Evolutionary conservation across 2,888 invertebrate species (phyloP), one percentile per base, ranked within the genome.

Genomic region (Pyrocoelia pectoralis): DNA sequence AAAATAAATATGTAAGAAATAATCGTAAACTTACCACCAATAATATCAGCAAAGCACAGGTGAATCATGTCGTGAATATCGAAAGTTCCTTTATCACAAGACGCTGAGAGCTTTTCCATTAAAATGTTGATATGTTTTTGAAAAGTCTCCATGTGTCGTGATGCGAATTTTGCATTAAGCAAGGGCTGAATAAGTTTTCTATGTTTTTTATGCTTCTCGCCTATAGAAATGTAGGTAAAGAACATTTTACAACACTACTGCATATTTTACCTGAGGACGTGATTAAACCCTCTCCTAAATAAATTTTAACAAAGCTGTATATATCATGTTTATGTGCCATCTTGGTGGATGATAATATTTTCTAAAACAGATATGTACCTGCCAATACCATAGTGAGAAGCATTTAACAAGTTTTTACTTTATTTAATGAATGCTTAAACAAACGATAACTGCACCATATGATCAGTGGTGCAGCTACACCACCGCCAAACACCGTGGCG

Each of bases 241-340:
- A n/a, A n/a, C n/a, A n/a, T n/a, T n/a, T n/a, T n/a, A n/a, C n/a
- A n/a, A n/a, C n/a, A n/a, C n/a, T n/a, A n/a, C n/a, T n/a, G n/a
- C n/a, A n/a, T n/a, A 24, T 24, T 24, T 54, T 49, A 60, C 63
- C 61, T 43, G 56, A 54, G 19, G 19, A 54, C 10, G 53, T 40
- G 0, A 65, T 33, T 50, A 65, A 52, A 2, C 65, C 65, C 43
- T 65, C 61, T n/a, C 65, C 65, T 49, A 60, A 9, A 17, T 53
- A 57, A 1, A 56, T 41, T 24, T 54, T 56, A n/a, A 61, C 8
- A 5, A 53, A 17, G 33, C 49, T 29, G 33, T 65, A 65, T 9
- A 61, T 0, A 10, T 65, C 57, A 13, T 65, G 56, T 18, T 65
- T 65, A 15, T 54, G 13, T 1, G 65, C 43, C 3, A 65, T 9